phyloP scores from a whole-genome alignment of 2,113 vertebrate genomes.

The Mugil cephalus region DNA sequence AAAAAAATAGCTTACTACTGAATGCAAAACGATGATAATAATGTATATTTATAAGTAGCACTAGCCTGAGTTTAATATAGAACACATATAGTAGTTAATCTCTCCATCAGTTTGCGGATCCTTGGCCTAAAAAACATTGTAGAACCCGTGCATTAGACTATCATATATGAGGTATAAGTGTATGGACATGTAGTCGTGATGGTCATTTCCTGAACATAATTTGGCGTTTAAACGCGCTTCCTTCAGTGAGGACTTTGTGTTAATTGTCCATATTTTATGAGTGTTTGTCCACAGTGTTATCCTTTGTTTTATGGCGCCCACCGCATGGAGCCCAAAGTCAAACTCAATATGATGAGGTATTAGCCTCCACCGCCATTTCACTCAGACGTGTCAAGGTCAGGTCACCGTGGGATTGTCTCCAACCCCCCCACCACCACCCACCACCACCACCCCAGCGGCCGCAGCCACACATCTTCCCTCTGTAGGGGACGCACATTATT shows the following conservation, averaged over 20 bases:
- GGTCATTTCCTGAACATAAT: constrained; percentile 11
- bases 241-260: too few relatives aligned
- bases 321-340: constrained; percentile 77
- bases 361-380: constrained; percentile 78
- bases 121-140: too few relatives aligned
- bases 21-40: too few relatives aligned
- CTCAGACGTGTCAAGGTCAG: constrained; percentile 85
- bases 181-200: too few relatives aligned
- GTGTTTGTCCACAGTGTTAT: constrained; percentile 80
- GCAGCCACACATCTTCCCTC: constrained; percentile 68
- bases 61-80: too few relatives aligned
- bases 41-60: too few relatives aligned
- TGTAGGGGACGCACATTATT: constrained; percentile 72
- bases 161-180: background rate
- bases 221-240: too few relatives aligned
- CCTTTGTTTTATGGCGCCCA: constrained; percentile 81
- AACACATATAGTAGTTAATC: too few relatives aligned
- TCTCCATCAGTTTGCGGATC: too few relatives aligned
- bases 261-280: constrained; percentile 74
- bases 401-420: constrained; percentile 76
- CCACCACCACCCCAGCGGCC: constrained; percentile 64
- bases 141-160: background rate
- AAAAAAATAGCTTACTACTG: too few relatives aligned
- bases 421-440: too few relatives aligned
- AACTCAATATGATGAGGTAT: constrained; percentile 84